phyloP scores from a whole-genome alignment of 2,113 vertebrate genomes.

The Atherinomorus stipes region DNA sequence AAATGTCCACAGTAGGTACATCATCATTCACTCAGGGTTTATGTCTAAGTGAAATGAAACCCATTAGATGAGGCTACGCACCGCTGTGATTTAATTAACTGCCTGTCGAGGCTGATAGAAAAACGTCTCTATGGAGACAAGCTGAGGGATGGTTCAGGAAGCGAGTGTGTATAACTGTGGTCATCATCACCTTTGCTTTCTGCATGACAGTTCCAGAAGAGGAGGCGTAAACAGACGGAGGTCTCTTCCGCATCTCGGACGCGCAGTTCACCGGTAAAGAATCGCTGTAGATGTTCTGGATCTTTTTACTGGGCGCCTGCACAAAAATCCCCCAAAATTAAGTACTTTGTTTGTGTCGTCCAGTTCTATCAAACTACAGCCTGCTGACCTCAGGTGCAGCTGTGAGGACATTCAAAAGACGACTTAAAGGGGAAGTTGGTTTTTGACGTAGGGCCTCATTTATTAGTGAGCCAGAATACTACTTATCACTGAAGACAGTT shows the following conservation, averaged over 20 bases:
- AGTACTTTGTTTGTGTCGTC: not conserved
- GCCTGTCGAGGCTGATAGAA: slow-evolving; percentile 9
- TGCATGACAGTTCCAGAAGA: slow-evolving; percentile 91
- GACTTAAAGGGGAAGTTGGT: not conserved
- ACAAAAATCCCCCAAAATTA: not conserved
- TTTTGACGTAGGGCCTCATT: no score
- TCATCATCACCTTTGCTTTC: slow-evolving; percentile 91
- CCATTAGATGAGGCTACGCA: slow-evolving; percentile 8
- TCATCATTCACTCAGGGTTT: not conserved
- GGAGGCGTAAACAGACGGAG: slow-evolving; percentile 87
- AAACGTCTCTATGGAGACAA: not conserved
- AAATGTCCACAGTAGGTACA: not conserved
- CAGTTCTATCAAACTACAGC: not conserved
- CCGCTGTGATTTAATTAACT: slow-evolving; percentile 20
- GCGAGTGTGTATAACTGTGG: not conserved
- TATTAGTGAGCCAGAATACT: no score
- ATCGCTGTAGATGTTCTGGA: slow-evolving; percentile 79
- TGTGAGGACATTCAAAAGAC: not conserved
- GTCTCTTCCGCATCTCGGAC: slow-evolving; percentile 89
- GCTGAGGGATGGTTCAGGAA: not conserved
- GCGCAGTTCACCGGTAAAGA: slow-evolving; percentile 92
- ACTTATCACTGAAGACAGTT: no score
- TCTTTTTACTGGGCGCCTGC: slow-evolving; percentile 71
- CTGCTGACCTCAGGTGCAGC: not conserved
- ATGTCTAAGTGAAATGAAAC: not conserved